Evolutionary conservation across 2,797 vertebrate genomes (phyloP), one percentile per base, ranked within the genome.

Genomic region (Amblyopsis hoosieri): DNA sequence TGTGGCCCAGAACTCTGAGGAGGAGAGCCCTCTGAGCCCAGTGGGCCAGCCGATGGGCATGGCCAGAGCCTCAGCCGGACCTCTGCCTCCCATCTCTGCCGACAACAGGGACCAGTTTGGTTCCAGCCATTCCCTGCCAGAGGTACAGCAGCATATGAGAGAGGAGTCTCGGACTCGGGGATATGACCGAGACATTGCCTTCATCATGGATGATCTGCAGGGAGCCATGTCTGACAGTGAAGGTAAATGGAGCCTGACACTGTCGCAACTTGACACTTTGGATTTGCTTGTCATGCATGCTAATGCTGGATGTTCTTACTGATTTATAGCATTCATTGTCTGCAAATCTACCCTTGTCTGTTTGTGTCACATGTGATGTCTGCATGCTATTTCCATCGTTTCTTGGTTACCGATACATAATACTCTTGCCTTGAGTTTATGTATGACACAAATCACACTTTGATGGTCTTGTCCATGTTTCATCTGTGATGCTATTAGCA

Each of bases 221-320:
- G 97, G 98, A 82, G 98, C 98, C 90, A 99, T 99, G 98, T 99
- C 98, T 81, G 98, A 99, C 93, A 99, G 97, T 67, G 97, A 99
- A 99, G 97, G 98, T 99, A 99, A 99, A 94, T 93, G 89, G 93
- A 92, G 85, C 85, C 86, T 93, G 81, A 93, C 81, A 91, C 89
- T 92, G 80, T 88, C 92, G 82, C 89, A 87, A 76, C 89, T 89
- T 83, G 80, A 90, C 90, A 94, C 90, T 82, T 54, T 91, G 90
- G 94, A 94, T 82, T 80, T 93, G 90, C 88, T 90, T 93, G 90
- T 94, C 72, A 86, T 94, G 96, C 96, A 97, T 97, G 96, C 79
- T 93, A 93, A 79, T 81, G 86, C 88, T 91, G 73, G 91, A 85
- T 92, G 85, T 86, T 89, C 81, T 76, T 78, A 87, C 57, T 90